Conservation (phyloP, 2,797 vertebrate genomes). For the Oreonectes daqikongensis region DNA sequence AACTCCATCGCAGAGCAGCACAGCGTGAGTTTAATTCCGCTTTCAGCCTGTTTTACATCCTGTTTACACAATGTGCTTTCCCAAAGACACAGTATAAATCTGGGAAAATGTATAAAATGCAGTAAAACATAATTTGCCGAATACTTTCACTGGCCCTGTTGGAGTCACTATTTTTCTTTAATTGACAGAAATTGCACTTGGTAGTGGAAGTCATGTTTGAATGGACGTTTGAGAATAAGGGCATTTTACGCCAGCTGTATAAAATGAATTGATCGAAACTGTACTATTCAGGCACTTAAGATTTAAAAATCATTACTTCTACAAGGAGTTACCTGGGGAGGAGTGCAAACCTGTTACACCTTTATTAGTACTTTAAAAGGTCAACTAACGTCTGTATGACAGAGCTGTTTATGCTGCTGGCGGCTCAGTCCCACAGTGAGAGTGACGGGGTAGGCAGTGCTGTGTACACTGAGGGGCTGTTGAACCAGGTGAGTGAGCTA, state of each 20-base stretch:
- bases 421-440: conserved; percentile 44
- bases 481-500: conserved; percentile 69
- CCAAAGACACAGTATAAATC: not conserved
- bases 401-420: conserved; percentile 15
- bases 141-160: not conserved
- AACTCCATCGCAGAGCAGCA: conserved; percentile 56
- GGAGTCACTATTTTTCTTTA: not conserved
- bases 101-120: not conserved
- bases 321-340: conserved; percentile 29
- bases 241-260: not conserved
- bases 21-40: conserved; percentile 37
- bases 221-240: not conserved
- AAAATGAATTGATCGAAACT: not conserved
- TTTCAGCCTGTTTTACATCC: conserved; percentile 29
- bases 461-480: conserved; percentile 21
- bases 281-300: conserved; percentile 4
- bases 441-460: conserved; percentile 38
- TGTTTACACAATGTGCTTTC: conserved; percentile 4
- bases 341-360: conserved; percentile 35
- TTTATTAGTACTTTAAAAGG: conserved; percentile 45
- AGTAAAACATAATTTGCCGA: not conserved
- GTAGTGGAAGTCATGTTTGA: not conserved
- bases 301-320: conserved; percentile 27
- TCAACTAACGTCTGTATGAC: conserved; percentile 34
- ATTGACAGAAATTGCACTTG: not conserved